Base-by-base conservation (phyloP, 2,113 vertebrate species). In the Hypanus sabinus region DNA sequence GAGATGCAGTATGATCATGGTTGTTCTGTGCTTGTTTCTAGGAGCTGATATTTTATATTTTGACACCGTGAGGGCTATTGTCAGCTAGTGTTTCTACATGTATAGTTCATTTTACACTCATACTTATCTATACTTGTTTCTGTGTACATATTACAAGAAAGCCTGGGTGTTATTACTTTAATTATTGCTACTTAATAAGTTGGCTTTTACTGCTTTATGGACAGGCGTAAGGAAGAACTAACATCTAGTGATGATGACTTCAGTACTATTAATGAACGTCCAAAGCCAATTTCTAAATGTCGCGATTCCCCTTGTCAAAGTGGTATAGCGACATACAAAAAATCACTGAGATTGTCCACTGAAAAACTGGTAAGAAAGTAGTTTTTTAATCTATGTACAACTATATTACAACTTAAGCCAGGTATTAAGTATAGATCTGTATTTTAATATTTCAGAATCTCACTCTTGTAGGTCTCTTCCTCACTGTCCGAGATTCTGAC, bases 341-440 rank as follows among this genome's bases (percentile, higher is more conserved):
- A 98, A 94, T 98, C 98, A 0, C 97, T 99, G 5, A 96, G 98
- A 1, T 97, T 99, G 94, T 98, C 98, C 68, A 98, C 98, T 0
- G 91, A 97, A 33, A 98, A 99, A 96, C 98, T 99, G 0, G 98
- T 99, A 96, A 94, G 97, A 95, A 7, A 71, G 62, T 62, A 60
- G 7, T 71, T 92, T n/a, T 92, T 71, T 24, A 92, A 68, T 14
- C 5, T 70, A 7, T 71, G 68, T 20, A 36, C 62, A 38, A 46
- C 18, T 36, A 71, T 27, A 36, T 92, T 92, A 36, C 38, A 33
- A 65, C 4, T 24, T 30, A 16, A 93, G 27, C 24, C 70, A 38
- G 70, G 73, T 73, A 73, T 55, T 55, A 38, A 55, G 71, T 93
- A 46, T 75, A 38, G 71, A 3, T 71, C 8, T 8, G 36, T 92